phyloP scores from a whole-genome alignment of 2,888 invertebrate genomes.

The Synanthedon tipuliformis region DNA sequence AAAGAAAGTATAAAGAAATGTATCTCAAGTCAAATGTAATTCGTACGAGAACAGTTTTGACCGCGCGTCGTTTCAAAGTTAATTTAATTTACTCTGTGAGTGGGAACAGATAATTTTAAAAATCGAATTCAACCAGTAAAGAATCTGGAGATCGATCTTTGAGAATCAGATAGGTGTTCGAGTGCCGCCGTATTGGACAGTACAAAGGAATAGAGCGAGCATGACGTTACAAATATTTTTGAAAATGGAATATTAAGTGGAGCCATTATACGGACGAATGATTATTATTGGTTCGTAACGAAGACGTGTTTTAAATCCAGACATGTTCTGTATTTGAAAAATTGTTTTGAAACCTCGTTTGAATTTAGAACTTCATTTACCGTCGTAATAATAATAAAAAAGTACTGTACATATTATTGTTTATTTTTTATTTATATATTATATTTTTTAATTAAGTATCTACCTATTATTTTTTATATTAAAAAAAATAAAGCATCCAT shows the following conservation, averaged over 20 bases:
- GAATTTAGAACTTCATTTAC: too few relatives aligned
- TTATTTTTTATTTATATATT: too few relatives aligned
- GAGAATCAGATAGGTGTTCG: constrained; percentile 55
- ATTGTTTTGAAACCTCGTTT: too few relatives aligned
- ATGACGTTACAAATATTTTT: constrained; percentile 68
- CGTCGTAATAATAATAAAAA: too few relatives aligned
- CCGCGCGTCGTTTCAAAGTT: constrained; percentile 9
- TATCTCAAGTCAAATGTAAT: background rate
- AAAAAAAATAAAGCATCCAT: too few relatives aligned
- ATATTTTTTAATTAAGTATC: too few relatives aligned
- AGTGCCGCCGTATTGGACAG: constrained; percentile 39
- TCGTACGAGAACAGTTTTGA: too few relatives aligned
- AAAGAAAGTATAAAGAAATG: background rate
- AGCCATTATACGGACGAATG: constrained; percentile 61
- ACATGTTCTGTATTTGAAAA: too few relatives aligned
- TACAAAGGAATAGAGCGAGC: constrained; percentile 64
- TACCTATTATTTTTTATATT: too few relatives aligned
- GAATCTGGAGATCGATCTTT: constrained; percentile 18
- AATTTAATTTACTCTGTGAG: constrained; percentile 28
- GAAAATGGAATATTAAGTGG: constrained; percentile 69
- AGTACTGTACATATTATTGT: too few relatives aligned
- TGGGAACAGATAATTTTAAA: constrained; percentile 32
- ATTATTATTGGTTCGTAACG: constrained; percentile 39
- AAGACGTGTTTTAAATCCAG: background rate
- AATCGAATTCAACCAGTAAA: constrained; percentile 44